A percentile compares a stretch with the other conserved stretches of the same genome.
phyloP scores from a whole-genome alignment of 30 jellyfish, hydroid and myxozoan genomes.

The Haliclystus octoradiatus region DNA sequence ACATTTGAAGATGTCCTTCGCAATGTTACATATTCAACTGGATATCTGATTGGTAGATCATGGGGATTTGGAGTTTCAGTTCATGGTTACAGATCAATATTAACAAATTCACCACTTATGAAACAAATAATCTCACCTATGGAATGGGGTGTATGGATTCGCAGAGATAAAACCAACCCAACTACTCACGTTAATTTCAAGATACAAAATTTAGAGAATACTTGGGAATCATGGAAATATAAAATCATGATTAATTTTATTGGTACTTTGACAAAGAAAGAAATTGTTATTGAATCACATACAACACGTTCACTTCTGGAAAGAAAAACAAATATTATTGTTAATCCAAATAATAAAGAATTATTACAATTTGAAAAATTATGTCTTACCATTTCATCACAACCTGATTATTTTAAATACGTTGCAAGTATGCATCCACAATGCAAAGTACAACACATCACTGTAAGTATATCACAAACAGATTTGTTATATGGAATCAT shows the following conservation, averaged over 20 bases:
- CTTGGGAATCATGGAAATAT: conserved; percentile 10
- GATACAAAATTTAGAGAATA: conserved; percentile 1
- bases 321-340: conserved; percentile 5
- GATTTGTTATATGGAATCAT: too few species aligned
- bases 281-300: background rate
- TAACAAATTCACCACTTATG: conserved; percentile 12
- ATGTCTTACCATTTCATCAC: conserved; percentile 29
- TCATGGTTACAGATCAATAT: conserved; percentile 31
- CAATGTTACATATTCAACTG: background rate
- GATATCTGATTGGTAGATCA: conserved; percentile 35
- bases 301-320: conserved; percentile 16
- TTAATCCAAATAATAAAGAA: conserved; percentile 23
- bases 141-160: conserved; percentile 20
- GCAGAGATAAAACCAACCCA: conserved; percentile 16
- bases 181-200: conserved; percentile 1
- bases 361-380: conserved; percentile 27
- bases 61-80: conserved; percentile 46
- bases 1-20: background rate
- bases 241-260: background rate
- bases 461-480: background rate
- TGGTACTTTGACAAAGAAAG: conserved; percentile 11
- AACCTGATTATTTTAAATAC: conserved; percentile 23
- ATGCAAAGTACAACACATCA: conserved; percentile 26
- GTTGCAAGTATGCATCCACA: conserved; percentile 24
- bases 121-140: conserved; percentile 17